These are phyloP conservation scores for Megalurothrips usitatus DNA, from an alignment of 2,888 invertebrate genomes.

Conservation along the genomic window DNA sequence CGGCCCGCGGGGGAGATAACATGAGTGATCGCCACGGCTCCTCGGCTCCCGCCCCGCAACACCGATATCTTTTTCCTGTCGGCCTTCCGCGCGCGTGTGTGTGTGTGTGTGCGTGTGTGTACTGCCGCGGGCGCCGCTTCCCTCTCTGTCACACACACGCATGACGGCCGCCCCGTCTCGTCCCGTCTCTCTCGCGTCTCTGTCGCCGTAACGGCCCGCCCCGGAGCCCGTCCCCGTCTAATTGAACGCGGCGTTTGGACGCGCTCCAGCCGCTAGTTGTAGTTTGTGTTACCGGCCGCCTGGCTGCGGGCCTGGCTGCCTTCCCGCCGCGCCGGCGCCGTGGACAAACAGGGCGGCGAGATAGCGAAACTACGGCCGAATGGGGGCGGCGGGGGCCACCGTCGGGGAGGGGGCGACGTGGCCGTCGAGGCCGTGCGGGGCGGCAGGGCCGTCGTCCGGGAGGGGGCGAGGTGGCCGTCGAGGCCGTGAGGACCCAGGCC, in stretches of 20 bases:
- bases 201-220: background rate
- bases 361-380: too few species aligned
- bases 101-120: background rate
- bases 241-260: conserved; percentile 18
- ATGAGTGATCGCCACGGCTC: background rate
- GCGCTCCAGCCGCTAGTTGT: conserved; percentile 3
- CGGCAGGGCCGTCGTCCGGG: background rate
- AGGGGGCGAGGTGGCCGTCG: background rate
- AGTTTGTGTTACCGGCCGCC: conserved; percentile 3
- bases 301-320: background rate
- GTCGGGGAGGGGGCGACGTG: background rate
- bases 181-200: background rate
- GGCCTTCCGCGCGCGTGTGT: too few species aligned
- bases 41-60: background rate
- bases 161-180: background rate
- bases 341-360: too few species aligned
- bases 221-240: conserved; percentile 10
- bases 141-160: background rate
- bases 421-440: background rate
- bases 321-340: too few species aligned
- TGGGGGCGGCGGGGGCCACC: too few species aligned
- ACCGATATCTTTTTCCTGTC: too few species aligned
- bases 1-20: too few species aligned
- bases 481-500: too few species aligned
- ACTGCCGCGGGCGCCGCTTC: too few species aligned